Conservation (phyloP, 1,140 invertebrate genomes). For the Wasmannia auropunctata region DNA sequence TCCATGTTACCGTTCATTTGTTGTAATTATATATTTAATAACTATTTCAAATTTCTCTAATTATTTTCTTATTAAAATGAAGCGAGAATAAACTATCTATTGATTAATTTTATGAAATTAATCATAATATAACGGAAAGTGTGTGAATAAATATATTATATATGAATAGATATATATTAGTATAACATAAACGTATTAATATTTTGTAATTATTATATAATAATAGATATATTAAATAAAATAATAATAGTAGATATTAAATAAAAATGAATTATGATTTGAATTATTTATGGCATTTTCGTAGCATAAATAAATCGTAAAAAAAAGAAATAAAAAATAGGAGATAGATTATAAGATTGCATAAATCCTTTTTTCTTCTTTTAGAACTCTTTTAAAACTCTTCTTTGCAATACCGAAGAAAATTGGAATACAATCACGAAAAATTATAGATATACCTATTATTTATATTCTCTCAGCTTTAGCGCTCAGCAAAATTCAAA, state of each 20-base stretch:
- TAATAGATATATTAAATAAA: background rate
- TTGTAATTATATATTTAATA: background rate
- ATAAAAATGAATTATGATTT: background rate
- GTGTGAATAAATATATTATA: background rate
- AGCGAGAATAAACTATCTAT: background rate
- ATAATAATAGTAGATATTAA: background rate
- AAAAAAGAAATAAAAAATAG: background rate
- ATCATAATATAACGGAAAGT: background rate
- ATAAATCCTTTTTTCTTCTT: background rate
- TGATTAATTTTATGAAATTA: background rate
- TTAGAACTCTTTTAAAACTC: background rate
- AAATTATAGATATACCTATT: too few relatives aligned
- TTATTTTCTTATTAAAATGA: background rate
- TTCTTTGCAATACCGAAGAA: background rate
- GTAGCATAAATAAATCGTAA: background rate
- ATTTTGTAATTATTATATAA: too few relatives aligned
- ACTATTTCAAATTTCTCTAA: background rate
- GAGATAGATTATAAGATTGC: background rate
- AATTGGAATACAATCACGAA: background rate
- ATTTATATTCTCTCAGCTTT: background rate
- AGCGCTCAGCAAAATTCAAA: background rate
- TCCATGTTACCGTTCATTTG: background rate
- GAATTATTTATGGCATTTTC: background rate
- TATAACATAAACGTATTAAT: background rate
- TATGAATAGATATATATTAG: background rate